Percentiles rank a stretch among this genome's conserved stretches.
phyloP scores from a whole-genome alignment of 2,888 invertebrate genomes.

The Antheraea yamamai region DNA sequence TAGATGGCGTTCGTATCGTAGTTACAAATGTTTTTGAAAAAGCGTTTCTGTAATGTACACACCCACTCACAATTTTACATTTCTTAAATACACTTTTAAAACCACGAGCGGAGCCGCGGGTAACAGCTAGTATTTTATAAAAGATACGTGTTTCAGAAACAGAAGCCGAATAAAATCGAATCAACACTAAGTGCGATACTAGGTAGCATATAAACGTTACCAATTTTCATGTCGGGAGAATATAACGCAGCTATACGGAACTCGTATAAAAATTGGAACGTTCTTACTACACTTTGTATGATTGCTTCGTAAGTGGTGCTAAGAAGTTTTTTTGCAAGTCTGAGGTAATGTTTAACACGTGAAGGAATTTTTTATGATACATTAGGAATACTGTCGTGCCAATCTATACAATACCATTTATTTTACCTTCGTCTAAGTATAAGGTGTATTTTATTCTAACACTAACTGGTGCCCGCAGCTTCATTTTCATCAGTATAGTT shows the following conservation, averaged over 20 bases:
- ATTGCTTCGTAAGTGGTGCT: conserved; percentile 22
- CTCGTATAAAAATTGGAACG: neutral
- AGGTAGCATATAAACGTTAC: neutral
- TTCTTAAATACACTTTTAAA: too few relatives aligned
- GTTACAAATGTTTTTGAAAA: too few relatives aligned
- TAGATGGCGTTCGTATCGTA: too few relatives aligned
- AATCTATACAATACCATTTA: neutral
- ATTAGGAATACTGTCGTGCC: neutral
- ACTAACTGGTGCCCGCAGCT: too few relatives aligned
- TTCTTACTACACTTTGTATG: neutral
- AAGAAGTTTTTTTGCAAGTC: conserved; percentile 27
- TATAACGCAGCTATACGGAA: conserved; percentile 14
- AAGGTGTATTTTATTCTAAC: too few relatives aligned
- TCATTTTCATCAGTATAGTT: too few relatives aligned
- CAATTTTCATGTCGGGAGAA: neutral
- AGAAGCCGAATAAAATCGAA: neutral
- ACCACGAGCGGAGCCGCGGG: too few relatives aligned
- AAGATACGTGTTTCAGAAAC: too few relatives aligned
- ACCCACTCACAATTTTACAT: too few relatives aligned
- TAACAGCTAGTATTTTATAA: too few relatives aligned
- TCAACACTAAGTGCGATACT: neutral
- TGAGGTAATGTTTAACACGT: conserved; percentile 26
- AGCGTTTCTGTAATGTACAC: too few relatives aligned
- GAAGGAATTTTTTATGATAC: conserved; percentile 20
- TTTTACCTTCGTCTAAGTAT: neutral